Evolutionary conservation across 2,797 vertebrate species (phyloP).

Genomic region (Scarus forsteni): DNA sequence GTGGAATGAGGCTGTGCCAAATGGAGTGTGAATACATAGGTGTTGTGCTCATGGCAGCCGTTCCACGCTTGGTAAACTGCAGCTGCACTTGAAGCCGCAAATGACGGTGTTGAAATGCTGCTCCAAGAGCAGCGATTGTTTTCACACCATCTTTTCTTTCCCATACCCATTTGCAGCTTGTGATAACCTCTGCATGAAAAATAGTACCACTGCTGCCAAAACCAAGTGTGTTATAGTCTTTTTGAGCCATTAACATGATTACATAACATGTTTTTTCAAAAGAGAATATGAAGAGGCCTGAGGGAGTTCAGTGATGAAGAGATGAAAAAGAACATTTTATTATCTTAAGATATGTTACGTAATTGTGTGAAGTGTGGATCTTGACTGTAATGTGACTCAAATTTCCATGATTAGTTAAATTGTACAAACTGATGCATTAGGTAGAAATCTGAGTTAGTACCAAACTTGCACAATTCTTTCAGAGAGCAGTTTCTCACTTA

Average conservation of each 20-base stretch:
- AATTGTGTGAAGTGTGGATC: not conserved
- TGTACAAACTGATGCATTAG: not conserved
- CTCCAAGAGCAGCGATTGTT: not conserved
- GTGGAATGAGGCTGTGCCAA: too few species aligned
- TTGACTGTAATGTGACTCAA: not conserved
- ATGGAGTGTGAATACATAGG: too few species aligned
- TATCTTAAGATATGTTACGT: slow-evolving; percentile 1
- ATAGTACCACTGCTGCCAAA: not conserved
- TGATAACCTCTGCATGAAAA: not conserved
- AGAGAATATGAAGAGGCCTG: slow-evolving; percentile 2
- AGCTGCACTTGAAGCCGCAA: not conserved
- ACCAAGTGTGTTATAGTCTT: not conserved
- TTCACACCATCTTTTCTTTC: not conserved
- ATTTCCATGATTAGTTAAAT: not conserved
- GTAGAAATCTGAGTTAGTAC: not conserved
- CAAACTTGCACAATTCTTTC: not conserved
- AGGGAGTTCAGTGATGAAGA: not conserved
- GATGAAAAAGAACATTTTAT: not conserved
- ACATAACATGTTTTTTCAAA: not conserved
- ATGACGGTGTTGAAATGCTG: not conserved
- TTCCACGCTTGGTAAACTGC: too few species aligned
- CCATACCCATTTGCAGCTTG: not conserved
- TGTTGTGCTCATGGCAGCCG: too few species aligned
- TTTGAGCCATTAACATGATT: not conserved
- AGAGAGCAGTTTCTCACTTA: not conserved